These are phyloP conservation scores for Sebastes baramenuke DNA, from an alignment of 2,797 vertebrate species.

Conservation along the genomic window DNA sequence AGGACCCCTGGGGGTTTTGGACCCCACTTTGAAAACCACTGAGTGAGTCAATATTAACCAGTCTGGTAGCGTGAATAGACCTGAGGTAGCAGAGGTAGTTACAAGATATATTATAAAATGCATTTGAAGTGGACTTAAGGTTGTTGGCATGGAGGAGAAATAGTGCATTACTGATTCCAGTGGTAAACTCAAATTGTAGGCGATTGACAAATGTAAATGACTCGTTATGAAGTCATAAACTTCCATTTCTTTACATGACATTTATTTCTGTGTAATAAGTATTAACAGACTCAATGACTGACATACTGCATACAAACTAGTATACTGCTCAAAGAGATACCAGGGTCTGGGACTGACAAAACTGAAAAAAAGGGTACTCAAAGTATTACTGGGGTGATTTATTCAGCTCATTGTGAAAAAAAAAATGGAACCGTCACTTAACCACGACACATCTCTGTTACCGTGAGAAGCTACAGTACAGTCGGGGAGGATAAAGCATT, in stretches of 20 bases:
- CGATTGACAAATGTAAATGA: no score
- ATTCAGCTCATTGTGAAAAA: neutral
- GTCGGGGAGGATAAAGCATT: conserved; percentile 37
- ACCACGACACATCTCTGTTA: conserved; percentile 14
- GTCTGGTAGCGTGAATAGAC: neutral
- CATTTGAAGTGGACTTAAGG: neutral
- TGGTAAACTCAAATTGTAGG: no score
- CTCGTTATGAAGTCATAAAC: no score
- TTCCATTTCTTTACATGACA: no score
- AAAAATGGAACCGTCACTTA: neutral
- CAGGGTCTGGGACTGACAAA: neutral
- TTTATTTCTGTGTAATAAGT: neutral
- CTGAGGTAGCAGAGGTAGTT: neutral
- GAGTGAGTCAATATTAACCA: neutral
- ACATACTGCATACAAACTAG: neutral
- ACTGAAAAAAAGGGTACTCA: neutral
- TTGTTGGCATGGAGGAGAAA: neutral
- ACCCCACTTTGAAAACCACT: no score
- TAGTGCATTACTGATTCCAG: no score
- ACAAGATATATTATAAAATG: neutral
- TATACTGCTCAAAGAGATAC: neutral
- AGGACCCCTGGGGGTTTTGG: no score
- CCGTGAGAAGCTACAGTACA: conserved; percentile 36
- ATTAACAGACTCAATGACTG: neutral
- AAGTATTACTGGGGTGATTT: neutral